A percentile compares a stretch with the other conserved stretches of the same genome.
Conservation (phyloP, 1,140 invertebrate species). For the Formica selysi region DNA sequence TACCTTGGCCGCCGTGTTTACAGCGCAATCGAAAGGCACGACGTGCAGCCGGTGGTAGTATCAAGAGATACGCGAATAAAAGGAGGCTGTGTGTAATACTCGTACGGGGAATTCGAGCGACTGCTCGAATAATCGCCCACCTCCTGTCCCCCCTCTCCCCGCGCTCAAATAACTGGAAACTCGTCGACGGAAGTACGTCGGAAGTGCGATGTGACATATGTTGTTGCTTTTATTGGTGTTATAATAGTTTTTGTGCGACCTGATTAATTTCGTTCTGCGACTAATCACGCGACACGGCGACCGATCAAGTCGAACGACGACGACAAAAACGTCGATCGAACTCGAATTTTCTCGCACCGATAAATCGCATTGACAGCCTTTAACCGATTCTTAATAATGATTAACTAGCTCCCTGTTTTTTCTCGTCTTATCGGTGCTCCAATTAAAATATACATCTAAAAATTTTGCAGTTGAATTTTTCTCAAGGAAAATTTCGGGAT, state of each 20-base stretch:
- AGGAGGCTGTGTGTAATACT: constrained; percentile 19
- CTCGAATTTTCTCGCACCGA: constrained; percentile 29
- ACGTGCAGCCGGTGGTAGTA: constrained; percentile 9
- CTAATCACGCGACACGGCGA: constrained; percentile 21
- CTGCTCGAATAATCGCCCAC: constrained; percentile 81
- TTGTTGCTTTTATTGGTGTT: not conserved
- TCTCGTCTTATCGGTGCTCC: constrained; percentile 8
- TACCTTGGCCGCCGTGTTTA: not conserved
- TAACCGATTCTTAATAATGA: constrained; percentile 2
- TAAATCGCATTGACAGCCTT: not conserved
- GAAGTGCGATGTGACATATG: not conserved
- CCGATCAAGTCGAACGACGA: constrained; percentile 30
- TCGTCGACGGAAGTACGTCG: constrained; percentile 76
- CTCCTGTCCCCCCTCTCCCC: constrained; percentile 76
- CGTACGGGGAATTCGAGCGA: constrained; percentile 81
- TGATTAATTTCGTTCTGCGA: constrained; percentile 34
- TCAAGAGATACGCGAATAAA: constrained; percentile 47
- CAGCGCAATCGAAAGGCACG: constrained; percentile 18
- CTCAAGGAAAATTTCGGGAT: not conserved
- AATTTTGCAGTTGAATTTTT: not conserved
- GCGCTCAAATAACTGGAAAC: constrained; percentile 82
- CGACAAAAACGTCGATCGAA: constrained; percentile 7
- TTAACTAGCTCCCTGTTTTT: constrained; percentile 15
- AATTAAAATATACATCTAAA: constrained; percentile 30
- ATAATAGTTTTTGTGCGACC: not conserved